Percentiles rank a stretch among this genome's conserved stretches.
These are phyloP conservation scores for Cisticola juncidis DNA, from an alignment of 2,113 vertebrate species.

Conservation along the genomic window DNA sequence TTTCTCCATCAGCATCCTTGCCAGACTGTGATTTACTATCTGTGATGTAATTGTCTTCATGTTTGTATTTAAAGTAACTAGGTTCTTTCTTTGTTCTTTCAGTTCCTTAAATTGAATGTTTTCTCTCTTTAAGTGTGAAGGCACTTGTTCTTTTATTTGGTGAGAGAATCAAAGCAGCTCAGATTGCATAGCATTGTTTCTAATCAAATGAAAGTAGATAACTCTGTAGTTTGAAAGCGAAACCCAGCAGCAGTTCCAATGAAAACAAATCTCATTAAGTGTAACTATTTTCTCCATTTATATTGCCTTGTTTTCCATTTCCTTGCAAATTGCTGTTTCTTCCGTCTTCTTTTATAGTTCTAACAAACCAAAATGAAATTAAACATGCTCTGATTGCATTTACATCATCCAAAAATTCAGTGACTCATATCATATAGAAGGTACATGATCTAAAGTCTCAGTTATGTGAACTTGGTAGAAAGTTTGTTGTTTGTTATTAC, in stretches of 20 bases:
- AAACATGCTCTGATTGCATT: constrained; percentile 17
- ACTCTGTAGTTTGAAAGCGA: constrained; percentile 51
- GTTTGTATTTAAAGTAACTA: constrained; percentile 33
- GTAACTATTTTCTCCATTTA: constrained; percentile 46
- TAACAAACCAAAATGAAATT: constrained; percentile 26
- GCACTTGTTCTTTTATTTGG: constrained; percentile 35
- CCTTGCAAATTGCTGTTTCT: constrained; percentile 18
- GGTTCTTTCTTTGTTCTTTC: constrained; percentile 43
- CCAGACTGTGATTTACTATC: constrained; percentile 19
- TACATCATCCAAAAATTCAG: background rate
- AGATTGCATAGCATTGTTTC: constrained; percentile 51
- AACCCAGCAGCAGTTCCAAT: constrained; percentile 38
- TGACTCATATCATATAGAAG: background rate
- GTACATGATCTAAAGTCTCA: background rate
- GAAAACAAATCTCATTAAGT: constrained; percentile 58
- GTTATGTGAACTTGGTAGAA: background rate
- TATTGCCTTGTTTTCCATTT: constrained; percentile 36
- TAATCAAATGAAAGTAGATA: constrained; percentile 64
- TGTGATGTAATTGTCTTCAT: constrained; percentile 34
- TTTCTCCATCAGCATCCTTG: constrained; percentile 1
- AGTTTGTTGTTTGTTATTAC: constrained; percentile 11
- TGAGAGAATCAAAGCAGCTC: constrained; percentile 41
- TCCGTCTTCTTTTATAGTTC: constrained; percentile 35
- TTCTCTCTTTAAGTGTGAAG: constrained; percentile 34
- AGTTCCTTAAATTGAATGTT: constrained; percentile 36